phyloP scores from a whole-genome alignment of 2,113 vertebrate genomes.

The Petrocephalus zakoni region DNA sequence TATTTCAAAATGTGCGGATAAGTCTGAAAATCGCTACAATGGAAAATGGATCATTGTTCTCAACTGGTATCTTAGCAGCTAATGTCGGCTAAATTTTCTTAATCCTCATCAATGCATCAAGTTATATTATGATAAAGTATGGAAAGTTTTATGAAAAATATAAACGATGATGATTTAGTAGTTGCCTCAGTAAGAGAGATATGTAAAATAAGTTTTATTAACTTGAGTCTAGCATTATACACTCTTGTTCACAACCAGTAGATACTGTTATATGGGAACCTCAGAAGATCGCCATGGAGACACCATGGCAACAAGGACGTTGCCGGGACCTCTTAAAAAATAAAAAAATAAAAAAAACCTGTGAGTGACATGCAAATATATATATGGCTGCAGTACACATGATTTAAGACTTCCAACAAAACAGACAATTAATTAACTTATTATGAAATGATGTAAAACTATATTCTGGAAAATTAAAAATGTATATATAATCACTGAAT shows the following conservation, averaged over 20 bases:
- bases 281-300: constrained; percentile 24
- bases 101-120: not conserved
- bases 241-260: not conserved
- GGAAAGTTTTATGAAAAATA: not conserved
- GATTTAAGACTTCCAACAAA: not conserved
- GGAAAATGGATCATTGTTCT: not conserved
- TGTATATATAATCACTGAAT: not conserved
- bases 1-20: not conserved
- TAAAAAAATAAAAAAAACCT: not conserved
- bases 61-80: not conserved
- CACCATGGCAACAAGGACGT: constrained; percentile 27
- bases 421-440: not conserved
- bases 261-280: not conserved
- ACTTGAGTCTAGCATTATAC: not conserved
- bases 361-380: not conserved
- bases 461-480: not conserved
- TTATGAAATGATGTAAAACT: not conserved
- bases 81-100: not conserved
- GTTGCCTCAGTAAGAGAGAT: not conserved
- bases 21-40: not conserved
- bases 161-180: not conserved
- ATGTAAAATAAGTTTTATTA: not conserved
- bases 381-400: not conserved
- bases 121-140: not conserved
- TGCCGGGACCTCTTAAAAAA: constrained; percentile 2